These are phyloP conservation scores for Centroberyx gerrardi DNA, from an alignment of 2,797 vertebrate genomes.

Conservation along the genomic window DNA sequence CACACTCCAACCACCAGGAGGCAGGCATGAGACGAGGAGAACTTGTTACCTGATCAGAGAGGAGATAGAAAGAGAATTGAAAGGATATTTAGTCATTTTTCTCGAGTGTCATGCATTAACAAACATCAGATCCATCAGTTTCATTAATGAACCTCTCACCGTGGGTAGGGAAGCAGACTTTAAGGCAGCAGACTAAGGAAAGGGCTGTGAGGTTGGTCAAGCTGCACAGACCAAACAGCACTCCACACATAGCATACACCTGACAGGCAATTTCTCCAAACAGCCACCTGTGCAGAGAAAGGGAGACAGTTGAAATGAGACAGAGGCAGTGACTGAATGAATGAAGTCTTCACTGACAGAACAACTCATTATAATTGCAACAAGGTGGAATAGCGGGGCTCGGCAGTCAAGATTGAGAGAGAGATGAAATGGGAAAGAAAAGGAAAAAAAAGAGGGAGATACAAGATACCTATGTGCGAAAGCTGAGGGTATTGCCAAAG, in stretches of 20 bases:
- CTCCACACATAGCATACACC: conserved; percentile 89
- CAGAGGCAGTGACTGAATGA: background rate
- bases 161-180: conserved; percentile 89
- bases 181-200: conserved; percentile 90
- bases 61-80: conserved; percentile 35
- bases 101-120: no score
- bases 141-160: conserved; percentile 76
- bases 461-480: conserved; percentile 88
- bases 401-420: background rate
- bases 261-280: conserved; percentile 87
- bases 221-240: conserved; percentile 87
- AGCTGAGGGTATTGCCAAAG: conserved; percentile 88
- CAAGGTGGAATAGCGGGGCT: no score
- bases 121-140: background rate
- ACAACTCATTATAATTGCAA: background rate
- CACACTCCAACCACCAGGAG: conserved; percentile 87
- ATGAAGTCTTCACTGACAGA: background rate
- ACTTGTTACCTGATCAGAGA: conserved; percentile 85
- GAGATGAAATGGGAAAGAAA: background rate
- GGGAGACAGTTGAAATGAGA: background rate
- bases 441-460: background rate
- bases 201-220: conserved; percentile 86
- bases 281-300: conserved; percentile 80
- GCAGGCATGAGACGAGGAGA: conserved; percentile 85
- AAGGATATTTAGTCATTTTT: background rate